Base-by-base conservation (phyloP, 2,113 vertebrate species). In the Glaucomys volans region DNA sequence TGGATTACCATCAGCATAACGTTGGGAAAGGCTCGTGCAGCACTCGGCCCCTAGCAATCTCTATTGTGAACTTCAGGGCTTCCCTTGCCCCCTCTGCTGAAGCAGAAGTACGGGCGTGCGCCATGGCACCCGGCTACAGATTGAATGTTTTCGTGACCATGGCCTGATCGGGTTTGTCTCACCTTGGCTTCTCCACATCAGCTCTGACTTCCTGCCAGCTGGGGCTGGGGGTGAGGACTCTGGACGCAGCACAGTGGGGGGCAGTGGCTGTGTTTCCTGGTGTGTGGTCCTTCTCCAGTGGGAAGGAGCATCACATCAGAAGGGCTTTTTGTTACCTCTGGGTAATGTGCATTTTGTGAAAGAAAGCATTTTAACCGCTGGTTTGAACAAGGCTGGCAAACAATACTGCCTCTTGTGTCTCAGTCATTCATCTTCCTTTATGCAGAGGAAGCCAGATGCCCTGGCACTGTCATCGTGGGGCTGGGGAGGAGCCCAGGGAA, bases 361-460 rank as follows among this genome's bases (percentile, higher is more conserved):
- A 90, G 89, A n/a, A 84, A 88, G 50, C 62, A 71, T 95, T 92
- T 95, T 83, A 87, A 80, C 71, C 91, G 52, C 79, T 5, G 0
- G 14, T 80, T 47, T 80, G 80, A 93, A 97, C 84, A 90, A 91
- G 81, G 92, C 87, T 62, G 87, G 20, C 75, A 26, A 75, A 97
- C 95, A 97, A 74, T 26, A 9, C 69, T n/a, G 42, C 37, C 83
- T 69, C 74, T 96, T 93, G 89, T 93, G 62, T 59, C 77, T 75
- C 14, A 4, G 69, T 44, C 80, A 66, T 96, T 92, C n/a, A 90
- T 95, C 95, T 95, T 57, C 92, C 54, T 92, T 66, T 30, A 17
- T 71, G 42, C 24, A 1, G 9, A 30, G 35, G 87, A 8, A 80
- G 17, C 69, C 95, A 81, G 94, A 71, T 66, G 80, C 57, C 71